Evolutionary conservation across 2,888 invertebrate species (phyloP).

Genomic region (Acleris holmiana): DNA sequence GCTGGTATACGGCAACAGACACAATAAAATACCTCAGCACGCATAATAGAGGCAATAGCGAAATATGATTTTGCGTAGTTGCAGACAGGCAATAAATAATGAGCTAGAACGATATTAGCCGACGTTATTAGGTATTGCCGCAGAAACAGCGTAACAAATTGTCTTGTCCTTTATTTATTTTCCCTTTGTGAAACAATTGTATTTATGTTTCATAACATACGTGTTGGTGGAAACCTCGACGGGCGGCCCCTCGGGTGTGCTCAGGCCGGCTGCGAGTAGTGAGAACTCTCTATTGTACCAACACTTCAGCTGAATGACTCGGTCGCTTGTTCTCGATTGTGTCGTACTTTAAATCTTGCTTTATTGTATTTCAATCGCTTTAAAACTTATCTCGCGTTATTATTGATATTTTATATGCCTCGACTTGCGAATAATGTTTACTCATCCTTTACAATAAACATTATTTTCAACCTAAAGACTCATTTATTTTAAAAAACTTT

Average conservation of each 20-base stretch:
- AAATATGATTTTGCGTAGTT: slow-evolving; percentile 28
- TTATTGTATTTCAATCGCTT: no score
- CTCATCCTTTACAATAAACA: no score
- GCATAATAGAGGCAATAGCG: slow-evolving; percentile 19
- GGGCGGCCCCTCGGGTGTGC: slow-evolving; percentile 26
- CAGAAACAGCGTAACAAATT: slow-evolving; percentile 23
- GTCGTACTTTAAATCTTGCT: slow-evolving; percentile 3
- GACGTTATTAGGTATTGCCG: slow-evolving; percentile 34
- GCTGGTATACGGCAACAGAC: not conserved
- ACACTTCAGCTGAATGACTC: slow-evolving; percentile 28
- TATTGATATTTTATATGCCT: no score
- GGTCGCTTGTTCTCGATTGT: slow-evolving; percentile 25
- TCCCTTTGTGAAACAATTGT: slow-evolving; percentile 34
- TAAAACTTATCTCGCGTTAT: no score
- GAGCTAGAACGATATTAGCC: slow-evolving; percentile 38
- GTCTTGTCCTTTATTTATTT: slow-evolving; percentile 34
- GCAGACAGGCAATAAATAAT: slow-evolving; percentile 39
- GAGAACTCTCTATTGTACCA: slow-evolving; percentile 30
- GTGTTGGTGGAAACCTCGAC: slow-evolving; percentile 34
- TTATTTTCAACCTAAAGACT: no score
- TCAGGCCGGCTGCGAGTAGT: slow-evolving; percentile 19
- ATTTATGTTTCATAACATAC: slow-evolving; percentile 38
- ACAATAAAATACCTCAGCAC: slow-evolving; percentile 20
- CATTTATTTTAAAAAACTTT: no score
- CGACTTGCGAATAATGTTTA: no score